Evolutionary conservation across 2,113 vertebrate genomes (phyloP).

Genomic region (Oceanodroma tethys): DNA sequence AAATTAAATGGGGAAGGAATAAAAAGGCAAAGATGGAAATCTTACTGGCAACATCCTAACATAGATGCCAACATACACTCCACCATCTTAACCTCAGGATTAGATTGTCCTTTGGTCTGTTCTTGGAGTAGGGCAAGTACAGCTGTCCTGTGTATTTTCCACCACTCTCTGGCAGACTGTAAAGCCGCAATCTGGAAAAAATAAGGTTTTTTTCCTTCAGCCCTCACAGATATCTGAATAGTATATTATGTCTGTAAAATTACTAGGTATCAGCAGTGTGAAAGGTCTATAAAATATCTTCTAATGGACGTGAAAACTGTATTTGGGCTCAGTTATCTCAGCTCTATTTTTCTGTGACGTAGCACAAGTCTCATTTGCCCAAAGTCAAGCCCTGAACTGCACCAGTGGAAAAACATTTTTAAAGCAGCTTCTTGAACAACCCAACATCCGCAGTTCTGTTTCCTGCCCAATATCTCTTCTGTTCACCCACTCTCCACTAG

Average conservation of each 20-base stretch:
- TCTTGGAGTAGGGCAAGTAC: background rate
- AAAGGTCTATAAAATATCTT: background rate
- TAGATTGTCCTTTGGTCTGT: background rate
- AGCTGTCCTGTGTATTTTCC: background rate
- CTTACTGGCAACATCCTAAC: background rate
- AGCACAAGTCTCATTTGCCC: background rate
- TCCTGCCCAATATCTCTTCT: background rate
- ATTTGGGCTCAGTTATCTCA: background rate
- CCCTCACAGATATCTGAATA: background rate
- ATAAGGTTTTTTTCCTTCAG: background rate
- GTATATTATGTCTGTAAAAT: background rate
- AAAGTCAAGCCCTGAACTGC: background rate
- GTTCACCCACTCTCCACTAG: background rate
- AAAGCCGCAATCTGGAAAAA: background rate
- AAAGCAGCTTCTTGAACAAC: background rate
- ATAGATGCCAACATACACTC: fast-evolving
- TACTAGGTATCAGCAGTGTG: background rate
- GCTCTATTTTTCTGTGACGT: background rate
- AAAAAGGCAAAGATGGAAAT: background rate
- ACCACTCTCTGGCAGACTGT: background rate
- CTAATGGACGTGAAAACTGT: background rate
- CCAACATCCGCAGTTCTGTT: background rate
- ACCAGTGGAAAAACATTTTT: background rate
- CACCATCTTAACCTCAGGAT: background rate
- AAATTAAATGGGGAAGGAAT: background rate